Evolutionary conservation across 2,113 vertebrate genomes (phyloP).

Genomic region (Indri indri): DNA sequence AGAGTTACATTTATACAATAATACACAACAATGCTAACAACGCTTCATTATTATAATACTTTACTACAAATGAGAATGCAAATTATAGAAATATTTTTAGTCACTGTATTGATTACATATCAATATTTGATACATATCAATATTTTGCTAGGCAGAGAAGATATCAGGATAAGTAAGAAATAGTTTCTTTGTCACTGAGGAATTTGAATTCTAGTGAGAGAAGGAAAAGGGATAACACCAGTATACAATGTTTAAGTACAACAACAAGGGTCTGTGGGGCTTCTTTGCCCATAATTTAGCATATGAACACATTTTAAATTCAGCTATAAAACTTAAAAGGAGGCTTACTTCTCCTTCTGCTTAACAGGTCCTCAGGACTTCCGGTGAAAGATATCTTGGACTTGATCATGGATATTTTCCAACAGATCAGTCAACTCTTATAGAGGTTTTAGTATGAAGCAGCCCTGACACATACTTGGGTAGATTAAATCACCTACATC

Average conservation of each 20-base stretch:
- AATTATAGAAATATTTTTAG: background rate
- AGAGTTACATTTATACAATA: background rate
- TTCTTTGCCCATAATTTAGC: background rate
- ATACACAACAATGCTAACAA: background rate
- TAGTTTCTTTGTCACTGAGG: background rate
- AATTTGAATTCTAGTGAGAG: background rate
- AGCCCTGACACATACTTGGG: background rate
- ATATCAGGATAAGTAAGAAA: background rate
- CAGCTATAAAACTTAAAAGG: background rate
- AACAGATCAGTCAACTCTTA: slow-evolving; percentile 2
- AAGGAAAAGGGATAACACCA: background rate
- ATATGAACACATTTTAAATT: background rate
- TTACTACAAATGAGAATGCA: background rate
- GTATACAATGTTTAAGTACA: background rate
- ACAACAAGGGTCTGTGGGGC: background rate
- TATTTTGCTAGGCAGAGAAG: background rate
- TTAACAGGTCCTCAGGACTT: background rate
- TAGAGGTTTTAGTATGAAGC: background rate
- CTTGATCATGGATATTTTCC: background rate
- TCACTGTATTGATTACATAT: background rate
- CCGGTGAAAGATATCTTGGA: background rate
- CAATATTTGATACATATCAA: background rate
- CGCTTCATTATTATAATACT: background rate
- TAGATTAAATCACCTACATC: background rate
- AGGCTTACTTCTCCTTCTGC: background rate